Evolutionary conservation across 2,888 invertebrate genomes (phyloP), one percentile per base, ranked within the genome.

Genomic region (Aspidapion aeneum): DNA sequence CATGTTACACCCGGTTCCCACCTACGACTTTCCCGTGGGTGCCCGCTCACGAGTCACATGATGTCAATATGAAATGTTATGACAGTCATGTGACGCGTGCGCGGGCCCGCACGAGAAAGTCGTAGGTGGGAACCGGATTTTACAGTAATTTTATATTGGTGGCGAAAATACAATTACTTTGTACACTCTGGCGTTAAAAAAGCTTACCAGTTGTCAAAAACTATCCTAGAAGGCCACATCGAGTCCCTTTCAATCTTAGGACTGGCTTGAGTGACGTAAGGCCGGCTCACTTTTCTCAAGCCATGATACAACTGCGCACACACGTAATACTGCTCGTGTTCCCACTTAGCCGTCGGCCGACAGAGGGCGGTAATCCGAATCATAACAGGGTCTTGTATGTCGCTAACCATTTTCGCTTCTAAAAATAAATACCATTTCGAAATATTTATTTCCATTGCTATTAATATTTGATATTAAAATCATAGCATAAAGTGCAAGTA

Each of bases 241-340:
- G 73, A 70, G 64, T 76, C 75, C 57, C 72, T 68, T 58, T 94
- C 89, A 1, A 89, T 90, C 0, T 83, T 85, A 49, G 85, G 55
- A 85, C 69, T 84, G 70, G 90, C 88, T 64, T 88, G 86, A 1
- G 91, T 89, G 7, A 90, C 85, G 20, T 90, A 85, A 2, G 90
- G 88, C 63, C 87, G 83, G 0, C 90, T 88, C 64, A 93, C 85
- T 21, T 91, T 89, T 22, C 91, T 83, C 0, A 94, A 94, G 7
- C 96, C 97, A 79, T 97, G 91, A 78, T 90, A 94, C 65, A 97
- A 86, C 78, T 95, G 94, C 18, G 91, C 92, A 60, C 90, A 89
- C 63, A 96, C 86, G 68, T 90, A 84, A 75, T 93, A 97, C 74
- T 93, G 91, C 72, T 94, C 92, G 78, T 91, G 91, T 68, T 85